Evolutionary conservation across 2,113 vertebrate genomes (phyloP).

Genomic region (Microtus ochrogaster): DNA sequence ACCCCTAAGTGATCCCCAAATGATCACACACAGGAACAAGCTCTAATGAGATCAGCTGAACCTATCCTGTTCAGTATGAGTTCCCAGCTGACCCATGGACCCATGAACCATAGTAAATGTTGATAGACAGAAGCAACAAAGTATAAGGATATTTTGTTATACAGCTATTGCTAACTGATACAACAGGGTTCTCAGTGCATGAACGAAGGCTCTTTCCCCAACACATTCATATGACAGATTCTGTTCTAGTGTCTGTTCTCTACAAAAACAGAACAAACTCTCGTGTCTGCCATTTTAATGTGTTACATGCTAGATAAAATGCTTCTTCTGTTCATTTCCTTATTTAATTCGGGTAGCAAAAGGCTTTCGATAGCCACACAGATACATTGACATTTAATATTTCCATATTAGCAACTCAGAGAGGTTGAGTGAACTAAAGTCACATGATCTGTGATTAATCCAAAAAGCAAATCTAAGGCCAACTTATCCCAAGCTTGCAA

Average conservation of each 20-base stretch:
- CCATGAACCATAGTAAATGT: background rate
- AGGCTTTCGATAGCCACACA: background rate
- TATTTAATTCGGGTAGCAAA: slow-evolving; percentile 3
- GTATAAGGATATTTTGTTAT: background rate
- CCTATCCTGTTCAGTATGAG: background rate
- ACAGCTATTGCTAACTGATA: slow-evolving; percentile 7
- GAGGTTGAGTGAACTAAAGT: background rate
- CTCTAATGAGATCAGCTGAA: background rate
- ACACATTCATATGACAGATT: slow-evolving; percentile 11
- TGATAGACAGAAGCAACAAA: slow-evolving; percentile 7
- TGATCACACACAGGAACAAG: background rate
- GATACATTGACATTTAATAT: background rate
- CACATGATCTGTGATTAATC: slow-evolving; percentile 7
- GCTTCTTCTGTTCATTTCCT: slow-evolving; percentile 4
- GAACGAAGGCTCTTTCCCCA: background rate
- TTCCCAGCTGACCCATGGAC: background rate
- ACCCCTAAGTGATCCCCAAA: background rate
- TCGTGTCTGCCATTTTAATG: background rate
- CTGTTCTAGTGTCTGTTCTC: background rate
- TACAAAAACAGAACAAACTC: background rate
- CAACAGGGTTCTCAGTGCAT: background rate
- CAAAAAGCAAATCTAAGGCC: background rate
- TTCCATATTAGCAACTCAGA: background rate
- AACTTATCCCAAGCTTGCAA: background rate
- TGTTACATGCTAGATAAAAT: background rate